Evolutionary conservation across 2,888 invertebrate species (phyloP).

Genomic region (Leptodirus hochenwartii): DNA sequence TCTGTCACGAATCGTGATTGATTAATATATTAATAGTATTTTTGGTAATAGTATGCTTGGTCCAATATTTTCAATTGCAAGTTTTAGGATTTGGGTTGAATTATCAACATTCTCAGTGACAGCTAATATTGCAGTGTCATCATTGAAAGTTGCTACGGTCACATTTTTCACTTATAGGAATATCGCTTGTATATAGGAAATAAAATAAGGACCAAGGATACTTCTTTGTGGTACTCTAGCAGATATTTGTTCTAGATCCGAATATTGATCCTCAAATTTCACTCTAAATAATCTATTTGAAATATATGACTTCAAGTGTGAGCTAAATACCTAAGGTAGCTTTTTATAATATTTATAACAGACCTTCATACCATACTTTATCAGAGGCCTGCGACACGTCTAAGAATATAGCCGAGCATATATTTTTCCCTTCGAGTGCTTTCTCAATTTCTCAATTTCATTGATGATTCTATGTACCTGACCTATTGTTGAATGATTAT

Average conservation of each 20-base stretch:
- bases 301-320: conserved; percentile 9
- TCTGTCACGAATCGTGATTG: too few relatives aligned
- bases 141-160: too few relatives aligned
- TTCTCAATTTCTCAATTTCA: conserved; percentile 10
- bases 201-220: conserved; percentile 9
- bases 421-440: conserved; percentile 9
- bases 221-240: conserved; percentile 10
- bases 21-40: too few relatives aligned
- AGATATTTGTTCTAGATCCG: conserved; percentile 5
- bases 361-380: conserved; percentile 13
- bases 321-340: conserved; percentile 8
- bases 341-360: conserved; percentile 10
- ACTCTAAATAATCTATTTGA: conserved; percentile 8
- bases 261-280: conserved; percentile 9
- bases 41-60: too few relatives aligned
- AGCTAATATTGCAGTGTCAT: too few relatives aligned
- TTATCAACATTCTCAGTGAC: too few relatives aligned
- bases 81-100: too few relatives aligned
- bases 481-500: conserved; percentile 13
- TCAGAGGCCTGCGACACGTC: conserved; percentile 12
- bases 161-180: too few relatives aligned
- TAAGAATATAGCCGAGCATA: conserved; percentile 10
- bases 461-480: conserved; percentile 12
- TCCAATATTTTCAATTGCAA: too few relatives aligned
- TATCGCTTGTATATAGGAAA: too few relatives aligned